Evolutionary conservation across 2,888 invertebrate species (phyloP), one percentile per base, ranked within the genome.

Genomic region (Lasioglossum villosulum): DNA sequence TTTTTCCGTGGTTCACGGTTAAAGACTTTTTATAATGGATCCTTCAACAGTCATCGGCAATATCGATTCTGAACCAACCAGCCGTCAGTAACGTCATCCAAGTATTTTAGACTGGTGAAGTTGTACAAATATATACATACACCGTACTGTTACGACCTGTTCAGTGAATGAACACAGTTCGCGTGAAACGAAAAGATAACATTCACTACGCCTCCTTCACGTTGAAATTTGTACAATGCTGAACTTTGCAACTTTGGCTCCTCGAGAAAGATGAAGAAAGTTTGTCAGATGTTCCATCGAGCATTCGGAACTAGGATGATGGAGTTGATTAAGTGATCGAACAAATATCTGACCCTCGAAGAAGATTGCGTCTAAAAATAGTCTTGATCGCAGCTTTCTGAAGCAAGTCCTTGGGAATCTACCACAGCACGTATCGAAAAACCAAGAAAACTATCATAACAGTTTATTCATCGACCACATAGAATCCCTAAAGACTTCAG

Each of bases 201-300:
- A 48, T 48, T 48, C 19, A 23, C 19, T 0, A 48, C 2, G 48
- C 23, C 48, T 6, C 8, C 48, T 23, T 48, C 23, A 48, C 48
- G 48, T 48, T 48, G 23, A 48, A 48, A 48, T 23, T 48, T 48
- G 8, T 23, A 48, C 23, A 48, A 23, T 52, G 23, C 10, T 23
- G 23, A 37, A 68, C 10, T n/a, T n/a, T n/a, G 23, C 68, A 37
- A 68, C 37, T 23, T 23, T 34, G 68, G 68, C 68, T 68, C 12
- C n/a, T 68, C 37, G 19, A 68, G 19, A 12, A 37, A 68, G 23
- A 68, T 39, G n/a, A 39, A 68, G 34, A 1, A 68, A 68, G 23
- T 68, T 37, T 68, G 37, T 68, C 68, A 68, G 68, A 68, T 68
- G 68, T 37, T 68, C 37, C 68, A 12, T n/a, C 23, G 37, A n/a